A percentile compares a stretch with the other conserved stretches of the same genome.
Evolutionary conservation across 2,888 invertebrate genomes (phyloP).

Genomic region (Drosophila mayaguana): DNA sequence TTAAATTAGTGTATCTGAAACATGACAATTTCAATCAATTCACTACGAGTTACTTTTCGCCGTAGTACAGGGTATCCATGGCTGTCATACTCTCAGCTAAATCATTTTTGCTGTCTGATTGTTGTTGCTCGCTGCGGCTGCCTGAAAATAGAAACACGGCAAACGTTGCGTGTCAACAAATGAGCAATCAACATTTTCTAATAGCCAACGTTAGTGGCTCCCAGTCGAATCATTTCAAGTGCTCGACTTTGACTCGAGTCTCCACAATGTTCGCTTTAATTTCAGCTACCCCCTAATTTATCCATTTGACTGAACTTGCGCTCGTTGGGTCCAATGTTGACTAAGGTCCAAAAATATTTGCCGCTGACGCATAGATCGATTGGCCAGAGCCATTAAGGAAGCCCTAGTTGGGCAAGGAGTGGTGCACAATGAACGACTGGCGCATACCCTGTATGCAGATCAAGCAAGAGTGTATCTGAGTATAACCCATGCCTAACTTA

Average conservation of each 20-base stretch:
- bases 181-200: slow-evolving; percentile 68
- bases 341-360: slow-evolving; percentile 62
- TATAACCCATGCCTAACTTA: too few relatives aligned
- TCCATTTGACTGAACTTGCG: slow-evolving; percentile 36
- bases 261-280: background rate
- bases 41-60: background rate
- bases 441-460: background rate
- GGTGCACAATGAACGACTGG: background rate
- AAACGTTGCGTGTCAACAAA: slow-evolving; percentile 72
- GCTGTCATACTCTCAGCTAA: background rate
- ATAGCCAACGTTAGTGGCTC: slow-evolving; percentile 63
- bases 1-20: background rate
- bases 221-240: slow-evolving; percentile 23
- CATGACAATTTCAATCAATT: background rate
- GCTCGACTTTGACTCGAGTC: slow-evolving; percentile 27
- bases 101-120: slow-evolving; percentile 11
- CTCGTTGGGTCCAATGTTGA: slow-evolving; percentile 60
- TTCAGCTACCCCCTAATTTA: slow-evolving; percentile 1
- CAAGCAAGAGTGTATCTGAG: background rate
- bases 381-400: slow-evolving; percentile 23
- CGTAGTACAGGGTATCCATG: slow-evolving; percentile 21
- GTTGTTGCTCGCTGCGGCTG: slow-evolving; percentile 23
- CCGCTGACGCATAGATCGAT: slow-evolving; percentile 61
- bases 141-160: slow-evolving; percentile 51
- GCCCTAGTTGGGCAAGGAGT: slow-evolving; percentile 13